Evolutionary conservation across 1,140 invertebrate species (phyloP), one percentile per base, ranked within the genome.

Genomic region (Aplysia californica): DNA sequence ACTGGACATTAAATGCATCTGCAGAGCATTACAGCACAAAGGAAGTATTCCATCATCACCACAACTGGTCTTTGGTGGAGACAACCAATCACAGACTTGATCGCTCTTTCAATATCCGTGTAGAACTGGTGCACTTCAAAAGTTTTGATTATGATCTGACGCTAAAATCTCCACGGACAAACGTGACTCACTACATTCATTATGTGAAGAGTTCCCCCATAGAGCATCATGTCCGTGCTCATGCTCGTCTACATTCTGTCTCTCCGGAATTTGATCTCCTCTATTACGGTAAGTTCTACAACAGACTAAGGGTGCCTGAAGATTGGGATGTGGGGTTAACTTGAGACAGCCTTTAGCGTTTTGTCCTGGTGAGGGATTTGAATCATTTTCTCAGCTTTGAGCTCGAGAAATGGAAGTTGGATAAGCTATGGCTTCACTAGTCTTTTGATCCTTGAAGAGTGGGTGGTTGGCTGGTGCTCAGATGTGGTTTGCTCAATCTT

Each of bases 71-170:
- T 5, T 35, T 66, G 23, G 33, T 33, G 15, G 64, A 66, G 23
- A 66, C 26, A 33, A 29, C 31, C 6, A 26, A 66, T 4, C 64
- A 66, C 33, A 66, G 26, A 20, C 23, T 66, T 29, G 64, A 66
- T 35, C 6, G 64, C 10, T 66, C 64, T 35, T 66, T 66, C 33
- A 66, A 66, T 10, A 4, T 66, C 15, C 64, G 33, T 66, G 3
- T 66, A 33, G 26, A 66, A 20, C 38, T 66, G 33, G 64, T 35
- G 64, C 64, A 66, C 64, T 66, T 35, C 33, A 29, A 66, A 35
- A 29, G 38, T 6, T 35, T 66, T 33, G 64, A 66, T 4, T 66
- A 66, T 66, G 33, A 66, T 35, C 6, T 66, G 23, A 5, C 15
- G 10, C 64, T 66, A 3, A 10, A 10, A 3, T 66, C 64, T 6